Evolutionary conservation across 2,797 vertebrate species (phyloP).

Genomic region (Hozukius guyotensis): DNA sequence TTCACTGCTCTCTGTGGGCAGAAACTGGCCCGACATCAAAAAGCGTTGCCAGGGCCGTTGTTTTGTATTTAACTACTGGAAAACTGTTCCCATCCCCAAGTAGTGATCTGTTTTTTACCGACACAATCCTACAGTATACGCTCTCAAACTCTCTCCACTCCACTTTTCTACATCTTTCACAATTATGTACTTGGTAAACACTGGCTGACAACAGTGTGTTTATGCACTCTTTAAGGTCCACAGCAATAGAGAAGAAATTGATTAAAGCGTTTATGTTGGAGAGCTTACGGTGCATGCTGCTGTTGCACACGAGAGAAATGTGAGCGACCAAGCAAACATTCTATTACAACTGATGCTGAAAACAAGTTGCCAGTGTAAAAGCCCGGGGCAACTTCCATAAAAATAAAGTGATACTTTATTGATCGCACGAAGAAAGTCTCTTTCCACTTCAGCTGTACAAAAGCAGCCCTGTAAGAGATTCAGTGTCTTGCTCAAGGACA

Average conservation of each 20-base stretch:
- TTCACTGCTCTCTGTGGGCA: constrained; percentile 20
- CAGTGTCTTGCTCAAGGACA: constrained; percentile 17
- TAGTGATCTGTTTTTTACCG: constrained; percentile 28
- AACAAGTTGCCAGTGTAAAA: constrained; percentile 49
- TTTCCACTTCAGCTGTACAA: background rate
- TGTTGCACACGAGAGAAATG: constrained; percentile 42
- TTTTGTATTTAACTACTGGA: constrained; percentile 32
- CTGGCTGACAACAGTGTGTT: constrained; percentile 32
- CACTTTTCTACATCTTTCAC: constrained; percentile 17
- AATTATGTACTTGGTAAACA: constrained; percentile 26
- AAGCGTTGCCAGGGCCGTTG: constrained; percentile 13
- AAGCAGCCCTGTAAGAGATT: background rate
- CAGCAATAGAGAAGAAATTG: constrained; percentile 40
- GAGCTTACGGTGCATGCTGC: constrained; percentile 21
- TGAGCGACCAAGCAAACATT: constrained; percentile 54
- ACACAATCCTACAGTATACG: background rate
- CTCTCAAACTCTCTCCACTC: constrained; percentile 21
- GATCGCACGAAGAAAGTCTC: constrained; percentile 45
- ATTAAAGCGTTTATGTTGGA: constrained; percentile 43
- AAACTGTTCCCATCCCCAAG: constrained; percentile 19
- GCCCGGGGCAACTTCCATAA: constrained; percentile 57
- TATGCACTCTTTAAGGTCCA: constrained; percentile 47
- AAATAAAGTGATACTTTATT: constrained; percentile 63
- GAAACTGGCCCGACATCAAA: constrained; percentile 40
- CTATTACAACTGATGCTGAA: constrained; percentile 51